Conservation (phyloP, 2,888 invertebrate species). For the Dastarcus helophoroides region DNA sequence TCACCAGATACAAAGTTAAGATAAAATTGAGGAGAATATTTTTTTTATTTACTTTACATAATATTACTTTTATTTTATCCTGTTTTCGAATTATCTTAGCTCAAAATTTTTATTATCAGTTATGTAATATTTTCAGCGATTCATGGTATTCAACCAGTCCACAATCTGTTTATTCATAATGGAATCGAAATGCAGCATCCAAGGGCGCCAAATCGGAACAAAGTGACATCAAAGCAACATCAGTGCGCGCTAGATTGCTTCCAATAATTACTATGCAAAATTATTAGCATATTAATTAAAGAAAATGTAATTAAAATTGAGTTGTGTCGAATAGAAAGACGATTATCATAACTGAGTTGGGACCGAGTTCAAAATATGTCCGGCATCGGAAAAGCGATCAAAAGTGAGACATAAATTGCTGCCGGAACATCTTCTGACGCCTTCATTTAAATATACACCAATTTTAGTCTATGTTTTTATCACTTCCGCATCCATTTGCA, state of each 20-base stretch:
- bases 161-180: too few relatives aligned
- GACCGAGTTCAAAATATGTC: conserved; percentile 31
- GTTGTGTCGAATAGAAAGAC: conserved; percentile 37
- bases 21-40: too few relatives aligned
- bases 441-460: conserved; percentile 34
- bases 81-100: too few relatives aligned
- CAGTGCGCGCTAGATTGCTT: conserved; percentile 39
- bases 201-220: too few relatives aligned
- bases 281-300: conserved; percentile 44
- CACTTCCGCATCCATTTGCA: conserved; percentile 35
- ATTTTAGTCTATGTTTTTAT: conserved; percentile 33
- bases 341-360: conserved; percentile 34
- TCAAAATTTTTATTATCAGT: too few relatives aligned
- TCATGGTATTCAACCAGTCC: too few relatives aligned
- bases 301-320: conserved; percentile 43
- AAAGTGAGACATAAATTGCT: conserved; percentile 34
- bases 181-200: too few relatives aligned
- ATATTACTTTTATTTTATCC: too few relatives aligned
- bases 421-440: conserved; percentile 34
- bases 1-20: too few relatives aligned
- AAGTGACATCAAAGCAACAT: conserved; percentile 37
- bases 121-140: too few relatives aligned
- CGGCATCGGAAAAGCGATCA: conserved; percentile 32
- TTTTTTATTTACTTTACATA: too few relatives aligned
- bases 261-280: conserved; percentile 43